Percentiles rank a stretch among this genome's conserved stretches.
These are phyloP conservation scores for Cynaeus angustus DNA, from an alignment of 2,888 invertebrate genomes.

Conservation along the genomic window DNA sequence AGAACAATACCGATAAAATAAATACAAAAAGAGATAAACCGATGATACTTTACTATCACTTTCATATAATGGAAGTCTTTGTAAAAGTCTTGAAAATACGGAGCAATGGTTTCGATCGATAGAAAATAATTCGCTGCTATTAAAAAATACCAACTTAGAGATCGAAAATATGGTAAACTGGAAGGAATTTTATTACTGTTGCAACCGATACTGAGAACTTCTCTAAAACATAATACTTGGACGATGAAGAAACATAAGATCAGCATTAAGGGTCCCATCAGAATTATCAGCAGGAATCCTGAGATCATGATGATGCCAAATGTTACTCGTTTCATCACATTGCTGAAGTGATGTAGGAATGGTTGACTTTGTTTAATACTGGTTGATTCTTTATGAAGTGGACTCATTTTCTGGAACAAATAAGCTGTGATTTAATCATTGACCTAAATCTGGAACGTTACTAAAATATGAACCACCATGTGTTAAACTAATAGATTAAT, in stretches of 20 bases:
- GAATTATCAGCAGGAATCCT: slow-evolving; percentile 91
- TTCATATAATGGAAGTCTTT: slow-evolving; percentile 73
- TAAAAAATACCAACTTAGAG: slow-evolving; percentile 98
- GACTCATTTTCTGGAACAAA: slow-evolving; percentile 32
- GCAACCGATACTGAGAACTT: slow-evolving; percentile 98
- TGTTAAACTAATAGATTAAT: too few species aligned
- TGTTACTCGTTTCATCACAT: slow-evolving; percentile 96
- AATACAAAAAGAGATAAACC: slow-evolving; percentile 96
- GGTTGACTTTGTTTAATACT: not conserved
- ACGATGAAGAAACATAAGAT: slow-evolving; percentile 95
- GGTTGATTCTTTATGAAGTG: not conserved
- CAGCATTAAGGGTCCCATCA: slow-evolving; percentile 93
- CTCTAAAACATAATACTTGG: slow-evolving; percentile 99
- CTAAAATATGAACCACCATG: not conserved
- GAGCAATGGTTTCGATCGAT: slow-evolving; percentile 95
- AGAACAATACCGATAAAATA: slow-evolving; percentile 97
- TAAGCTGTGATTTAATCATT: not conserved
- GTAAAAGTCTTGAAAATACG: slow-evolving; percentile 78
- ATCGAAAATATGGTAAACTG: slow-evolving; percentile 87
- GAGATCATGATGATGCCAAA: slow-evolving; percentile 95
- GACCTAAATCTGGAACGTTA: not conserved
- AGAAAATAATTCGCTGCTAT: slow-evolving; percentile 98
- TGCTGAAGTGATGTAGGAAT: slow-evolving; percentile 67
- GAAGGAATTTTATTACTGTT: slow-evolving; percentile 96
- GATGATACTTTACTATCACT: slow-evolving; percentile 95